Evolutionary conservation across 2,888 invertebrate species (phyloP), one percentile per base, ranked within the genome.

Genomic region (Hedychridium roseum): DNA sequence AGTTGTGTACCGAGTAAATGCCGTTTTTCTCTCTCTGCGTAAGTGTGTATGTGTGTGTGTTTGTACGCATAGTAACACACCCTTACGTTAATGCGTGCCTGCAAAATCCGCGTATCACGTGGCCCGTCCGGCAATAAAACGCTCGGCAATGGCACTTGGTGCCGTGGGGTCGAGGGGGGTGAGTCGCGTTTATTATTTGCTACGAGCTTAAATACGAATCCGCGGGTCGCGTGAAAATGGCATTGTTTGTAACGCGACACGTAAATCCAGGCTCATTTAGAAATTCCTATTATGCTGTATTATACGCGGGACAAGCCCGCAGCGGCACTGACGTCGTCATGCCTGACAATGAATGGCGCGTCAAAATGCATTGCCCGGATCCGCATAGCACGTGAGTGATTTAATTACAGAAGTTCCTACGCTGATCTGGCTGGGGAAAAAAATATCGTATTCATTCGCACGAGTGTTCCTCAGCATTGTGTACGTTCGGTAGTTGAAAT

Each of bases 141-240:
- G 43, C 43, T 26, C 32, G 54, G 37, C 41, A 50, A 53, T 52
- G 43, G 46, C 54, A 42, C 42, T 39, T 53, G 57, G 45, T 60
- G n/a, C 47, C 38, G 35, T 43, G 43, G 35, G 5, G 40, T n/a
- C n/a, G n/a, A n/a, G n/a, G n/a, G n/a, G n/a, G n/a, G n/a, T n/a
- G n/a, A n/a, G n/a, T 11, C 17, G 34, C 47, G 50, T 56, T 65
- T 58, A 56, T 64, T 65, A 64, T 64, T 65, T 57, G 59, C 32
- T 41, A 53, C 48, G 44, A 14, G 52, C 44, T 64, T 61, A 61
- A 62, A 51, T 30, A 45, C 23, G 34, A 36, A 42, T 37, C 32
- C 36, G 36, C 27, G 44, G 30, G 28, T 21, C 31, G 18, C 48
- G 30, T 45, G 57, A 60, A 64, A 65, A 59, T 60, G 34, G 56